Evolutionary conservation across 2,888 invertebrate species (phyloP), one percentile per base, ranked within the genome.

Genomic region (Chrysomela aeneicollis): DNA sequence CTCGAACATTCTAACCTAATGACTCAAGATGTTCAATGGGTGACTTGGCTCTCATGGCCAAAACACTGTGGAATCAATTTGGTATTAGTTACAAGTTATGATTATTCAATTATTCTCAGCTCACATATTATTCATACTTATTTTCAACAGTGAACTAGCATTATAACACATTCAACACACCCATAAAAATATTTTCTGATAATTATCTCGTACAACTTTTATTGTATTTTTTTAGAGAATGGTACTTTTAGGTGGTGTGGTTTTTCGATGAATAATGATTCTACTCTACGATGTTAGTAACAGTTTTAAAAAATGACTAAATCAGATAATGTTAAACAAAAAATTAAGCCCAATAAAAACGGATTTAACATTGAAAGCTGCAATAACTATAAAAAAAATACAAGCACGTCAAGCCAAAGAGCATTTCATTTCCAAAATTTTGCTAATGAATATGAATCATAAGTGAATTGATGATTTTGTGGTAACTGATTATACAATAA

Each of bases 271-370:
- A 46, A 22, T 21, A 0, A 22, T 21, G 26, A 46, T 30, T 19
- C 42, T 57, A 46, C 19, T 12, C 30, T 57, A 61, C 61, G 37
- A 59, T 64, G 66, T 68, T 69, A 70, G 68, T 68, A 59, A 61
- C 42, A 61, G 47, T 51, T 42, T 35, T 37, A 59, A 61, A 1
- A 9, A 64, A 32, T 18, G 46, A 52, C 30, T 51, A 60, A 67
- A 60, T 35, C 10, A 4, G 3, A 35, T 15, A 66, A 32, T 47
- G 37, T 21, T 52, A 58, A 61, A 61, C 50, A 60, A 59, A 42
- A 63, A 64, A 64, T 58, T 61, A 72, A 72, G 71, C 73, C 67
- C 75, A 74, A 77, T 77, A 76, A 77, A 77, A 77, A 77, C 76
- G 76, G 76, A 76, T 76, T 70, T 30, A 65, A 73, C 72, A 72